Evolutionary conservation across 2,888 invertebrate species (phyloP), one percentile per base, ranked within the genome.

Genomic region (Saturnia japonica): DNA sequence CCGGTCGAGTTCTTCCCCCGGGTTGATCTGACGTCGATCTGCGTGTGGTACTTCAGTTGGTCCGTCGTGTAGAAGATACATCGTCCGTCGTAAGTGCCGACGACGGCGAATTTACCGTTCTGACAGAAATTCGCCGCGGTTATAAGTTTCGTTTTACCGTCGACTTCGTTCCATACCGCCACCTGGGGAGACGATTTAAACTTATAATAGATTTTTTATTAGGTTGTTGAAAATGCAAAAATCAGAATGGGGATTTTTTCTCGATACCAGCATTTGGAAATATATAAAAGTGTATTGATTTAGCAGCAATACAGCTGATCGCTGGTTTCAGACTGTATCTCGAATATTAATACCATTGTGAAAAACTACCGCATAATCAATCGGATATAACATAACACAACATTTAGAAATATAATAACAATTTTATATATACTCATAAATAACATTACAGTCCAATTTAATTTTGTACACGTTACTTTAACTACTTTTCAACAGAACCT

Each of bases 61-160:
- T 99, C 99, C 0, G 99, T 99, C 54, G 97, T 98, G 94, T 99
- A 99, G 94, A 99, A 99, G 81, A 99, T 98, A 89, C 99, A 99
- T 64, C 99, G 96, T 0, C 99, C 99, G 91, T 99, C 99, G 92
- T 99, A 99, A 0, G 99, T 99, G 57, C 99, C 99, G 0, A 99
- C 99, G 0, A 99, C 99, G 0, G 99, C 99, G 92, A 99, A 99
- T 88, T 99, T 99, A 12, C 99, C 99, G 93, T 99, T 99, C 87
- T 98, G 97, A 83, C 99, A 99, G 92, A 99, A 99, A 90, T 99
- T 99, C 0, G 99, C 99, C 0, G 99, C 98, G 0, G 99, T 99
- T 85, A 99, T 99, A 16, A 99, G 94, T 84, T 98, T 98, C 1
- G 97, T 97, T 82, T 97, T 97, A n/a, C 98, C 98, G 87, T 98